phyloP scores from a whole-genome alignment of 2,113 vertebrate genomes.

The Dolichotis patagonum region DNA sequence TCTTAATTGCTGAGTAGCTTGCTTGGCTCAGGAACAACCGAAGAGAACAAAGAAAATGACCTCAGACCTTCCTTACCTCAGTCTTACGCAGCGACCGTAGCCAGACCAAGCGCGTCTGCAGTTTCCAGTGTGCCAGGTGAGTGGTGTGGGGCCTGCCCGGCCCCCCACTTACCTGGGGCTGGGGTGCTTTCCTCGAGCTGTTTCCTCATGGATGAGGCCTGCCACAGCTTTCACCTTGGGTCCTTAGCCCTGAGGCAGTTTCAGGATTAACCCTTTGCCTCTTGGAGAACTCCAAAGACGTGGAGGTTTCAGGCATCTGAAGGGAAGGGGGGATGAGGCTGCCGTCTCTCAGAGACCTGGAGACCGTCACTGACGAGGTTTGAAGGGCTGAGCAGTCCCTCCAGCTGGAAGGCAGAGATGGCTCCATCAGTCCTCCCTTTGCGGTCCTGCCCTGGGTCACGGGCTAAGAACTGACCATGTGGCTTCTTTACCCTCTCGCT shows the following conservation, averaged over 20 bases:
- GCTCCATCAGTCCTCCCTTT: fast-evolving
- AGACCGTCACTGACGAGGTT: fast-evolving
- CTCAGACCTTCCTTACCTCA: constrained; percentile 86
- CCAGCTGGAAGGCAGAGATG: fast-evolving
- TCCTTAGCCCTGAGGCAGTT: neutral
- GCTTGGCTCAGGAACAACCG: constrained; percentile 86
- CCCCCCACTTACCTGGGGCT: neutral
- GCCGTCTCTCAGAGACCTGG: fast-evolving
- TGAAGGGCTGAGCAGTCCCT: fast-evolving
- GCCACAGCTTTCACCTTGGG: neutral
- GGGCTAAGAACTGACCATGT: fast-evolving
- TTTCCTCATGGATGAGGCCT: neutral
- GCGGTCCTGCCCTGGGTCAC: fast-evolving
- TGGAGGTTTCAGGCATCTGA: no score
- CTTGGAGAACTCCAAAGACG: neutral
- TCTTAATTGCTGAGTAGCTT: constrained; percentile 84
- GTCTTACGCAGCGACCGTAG: constrained; percentile 94
- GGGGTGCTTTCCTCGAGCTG: fast-evolving
- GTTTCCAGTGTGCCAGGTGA: constrained; percentile 91
- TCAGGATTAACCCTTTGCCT: neutral
- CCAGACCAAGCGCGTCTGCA: constrained; percentile 89
- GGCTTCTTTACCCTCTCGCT: neutral
- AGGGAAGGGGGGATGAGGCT: neutral
- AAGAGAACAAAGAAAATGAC: constrained; percentile 85
- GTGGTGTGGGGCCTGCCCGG: neutral